Conservation (phyloP, 2,113 vertebrate species). For the Panthera uncia region DNA sequence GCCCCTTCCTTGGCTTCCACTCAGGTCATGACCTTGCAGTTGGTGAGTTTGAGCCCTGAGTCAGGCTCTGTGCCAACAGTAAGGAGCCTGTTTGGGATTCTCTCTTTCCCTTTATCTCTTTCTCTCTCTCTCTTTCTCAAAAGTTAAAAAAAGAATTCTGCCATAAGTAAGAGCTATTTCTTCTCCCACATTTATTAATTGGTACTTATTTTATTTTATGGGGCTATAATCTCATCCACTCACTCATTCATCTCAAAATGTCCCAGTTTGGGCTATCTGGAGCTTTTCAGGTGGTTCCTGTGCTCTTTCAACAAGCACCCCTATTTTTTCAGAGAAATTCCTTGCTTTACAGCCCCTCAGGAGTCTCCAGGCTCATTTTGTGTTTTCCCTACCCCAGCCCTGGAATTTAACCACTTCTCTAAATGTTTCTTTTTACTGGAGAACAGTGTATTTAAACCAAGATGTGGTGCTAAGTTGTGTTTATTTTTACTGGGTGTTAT, state of each 20-base stretch:
- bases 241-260: neutral
- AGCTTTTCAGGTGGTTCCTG: neutral
- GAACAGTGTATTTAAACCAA: neutral
- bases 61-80: too few relatives aligned
- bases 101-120: too few relatives aligned
- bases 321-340: neutral
- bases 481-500: neutral
- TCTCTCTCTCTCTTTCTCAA: too few relatives aligned
- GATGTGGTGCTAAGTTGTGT: neutral
- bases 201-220: neutral
- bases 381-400: neutral
- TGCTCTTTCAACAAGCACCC: neutral
- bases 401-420: neutral
- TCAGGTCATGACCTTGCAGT: too few relatives aligned
- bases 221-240: neutral
- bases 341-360: neutral
- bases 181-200: neutral
- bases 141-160: neutral
- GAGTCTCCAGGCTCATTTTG: neutral
- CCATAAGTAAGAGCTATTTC: neutral
- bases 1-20: too few relatives aligned
- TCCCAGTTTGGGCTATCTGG: neutral
- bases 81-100: too few relatives aligned
- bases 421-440: neutral
- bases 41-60: too few relatives aligned